Evolutionary conservation across 2,113 vertebrate genomes (phyloP).

Genomic region (Orientallactaga bullata): DNA sequence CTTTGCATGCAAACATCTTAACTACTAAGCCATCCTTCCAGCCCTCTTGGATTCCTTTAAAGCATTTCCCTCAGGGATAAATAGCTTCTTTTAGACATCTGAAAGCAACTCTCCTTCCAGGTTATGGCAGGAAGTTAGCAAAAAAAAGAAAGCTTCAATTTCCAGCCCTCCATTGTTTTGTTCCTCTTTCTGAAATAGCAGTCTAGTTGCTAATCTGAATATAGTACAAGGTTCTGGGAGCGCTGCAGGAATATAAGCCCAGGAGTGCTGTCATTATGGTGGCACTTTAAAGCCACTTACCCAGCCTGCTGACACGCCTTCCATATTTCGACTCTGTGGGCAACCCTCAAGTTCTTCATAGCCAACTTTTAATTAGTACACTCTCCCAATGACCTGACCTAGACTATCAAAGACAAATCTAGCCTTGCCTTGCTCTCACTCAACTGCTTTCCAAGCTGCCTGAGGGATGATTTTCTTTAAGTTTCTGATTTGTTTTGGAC

Average conservation of each 20-base stretch:
- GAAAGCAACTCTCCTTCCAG: slow-evolving; percentile 13
- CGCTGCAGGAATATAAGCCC: neutral
- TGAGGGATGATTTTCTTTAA: neutral
- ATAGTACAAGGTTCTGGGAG: neutral
- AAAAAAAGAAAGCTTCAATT: neutral
- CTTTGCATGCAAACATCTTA: too few species aligned
- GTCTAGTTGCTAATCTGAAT: slow-evolving; percentile 24
- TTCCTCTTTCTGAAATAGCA: slow-evolving; percentile 24
- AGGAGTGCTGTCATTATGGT: neutral
- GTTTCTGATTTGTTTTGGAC: neutral
- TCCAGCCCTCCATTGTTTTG: neutral
- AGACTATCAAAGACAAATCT: neutral
- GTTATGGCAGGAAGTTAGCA: neutral
- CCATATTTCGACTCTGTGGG: neutral
- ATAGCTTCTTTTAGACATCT: slow-evolving; percentile 33
- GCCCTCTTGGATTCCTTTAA: slow-evolving; percentile 41
- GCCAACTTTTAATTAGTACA: neutral
- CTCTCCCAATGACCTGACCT: neutral
- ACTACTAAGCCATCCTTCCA: too few species aligned
- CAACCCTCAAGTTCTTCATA: neutral
- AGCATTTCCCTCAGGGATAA: slow-evolving; percentile 46
- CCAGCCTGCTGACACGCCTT: neutral
- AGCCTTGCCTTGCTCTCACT: neutral
- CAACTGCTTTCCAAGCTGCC: neutral
- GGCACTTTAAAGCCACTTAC: neutral